Evolutionary conservation across 2,888 invertebrate species (phyloP), one percentile per base, ranked within the genome.

Genomic region (Eristalis tenax): DNA sequence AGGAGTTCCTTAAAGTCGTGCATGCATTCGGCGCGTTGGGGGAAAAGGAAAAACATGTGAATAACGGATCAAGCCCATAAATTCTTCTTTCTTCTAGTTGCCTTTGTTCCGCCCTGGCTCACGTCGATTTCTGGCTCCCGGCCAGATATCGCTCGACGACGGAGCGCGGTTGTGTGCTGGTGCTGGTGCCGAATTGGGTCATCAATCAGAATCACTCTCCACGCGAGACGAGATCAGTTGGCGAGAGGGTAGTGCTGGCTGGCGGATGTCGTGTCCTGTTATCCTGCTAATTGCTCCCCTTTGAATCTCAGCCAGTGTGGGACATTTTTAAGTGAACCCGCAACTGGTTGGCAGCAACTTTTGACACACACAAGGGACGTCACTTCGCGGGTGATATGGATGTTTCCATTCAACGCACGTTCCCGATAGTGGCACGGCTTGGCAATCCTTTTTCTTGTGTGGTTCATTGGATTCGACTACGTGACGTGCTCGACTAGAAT

Each of bases 401-500:
- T 22, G 18, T 79, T 61, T 6, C 28, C 59, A 69, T 71, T 75
- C 80, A 5, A 23, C 70, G 75, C 83, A 84, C 80, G 83, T 84
- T 15, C 61, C 23, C 2, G n/a, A 26, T n/a, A 59, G 70, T 71
- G 70, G 35, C 79, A 70, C 70, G 65, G 50, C 65, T 80, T 71
- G 56, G 32, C 69, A 78, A 78, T 70, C 57, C 64, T 78, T 65
- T 70, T 11, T 38, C 66, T 77, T 76, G 66, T 68, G 65, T 18
- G 77, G 82, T 77, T 77, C 82, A 83, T 83, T 71, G 82, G 77
- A 71, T 68, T 83, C 71, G 59, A 70, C 28, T 70, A 84, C 83
- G 83, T 84, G 83, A 84, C 69, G 69, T 66, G 59, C 35, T 74
- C 28, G 10, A 15, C 38, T 68, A 71, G 71, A 61, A 63, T 73